Percentiles rank a stretch among this genome's conserved stretches.
Evolutionary conservation across 2,888 invertebrate species (phyloP).

Genomic region (Leucania comma): DNA sequence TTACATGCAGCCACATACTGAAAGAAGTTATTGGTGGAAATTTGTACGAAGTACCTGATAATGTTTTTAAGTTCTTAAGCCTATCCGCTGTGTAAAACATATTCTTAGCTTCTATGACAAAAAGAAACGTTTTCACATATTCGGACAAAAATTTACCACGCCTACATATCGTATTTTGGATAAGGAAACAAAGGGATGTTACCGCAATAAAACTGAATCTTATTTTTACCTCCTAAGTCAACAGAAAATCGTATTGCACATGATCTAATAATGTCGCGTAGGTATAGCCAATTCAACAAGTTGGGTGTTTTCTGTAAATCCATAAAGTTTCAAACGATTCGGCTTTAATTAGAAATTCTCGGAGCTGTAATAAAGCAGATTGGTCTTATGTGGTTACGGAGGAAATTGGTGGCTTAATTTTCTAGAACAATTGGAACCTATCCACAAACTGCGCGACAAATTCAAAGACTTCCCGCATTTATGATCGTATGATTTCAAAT

Average conservation of each 20-base stretch:
- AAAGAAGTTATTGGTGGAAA: not conserved
- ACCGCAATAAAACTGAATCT: constrained; percentile 2
- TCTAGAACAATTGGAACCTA: constrained; percentile 40
- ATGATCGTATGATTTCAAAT: constrained; percentile 15
- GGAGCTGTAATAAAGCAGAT: constrained; percentile 54
- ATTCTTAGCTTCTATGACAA: not conserved
- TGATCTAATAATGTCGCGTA: constrained; percentile 31
- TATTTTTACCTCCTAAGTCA: constrained; percentile 11
- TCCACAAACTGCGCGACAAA: constrained; percentile 8
- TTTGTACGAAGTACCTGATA: not conserved
- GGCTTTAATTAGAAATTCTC: constrained; percentile 58
- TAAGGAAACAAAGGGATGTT: not conserved
- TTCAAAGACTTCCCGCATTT: constrained; percentile 12
- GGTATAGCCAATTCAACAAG: constrained; percentile 29
- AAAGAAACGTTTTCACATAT: not conserved
- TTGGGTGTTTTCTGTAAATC: constrained; percentile 53
- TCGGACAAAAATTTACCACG: not conserved
- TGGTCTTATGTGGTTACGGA: constrained; percentile 50
- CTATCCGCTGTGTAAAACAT: not conserved
- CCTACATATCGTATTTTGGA: not conserved
- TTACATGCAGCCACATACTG: not conserved
- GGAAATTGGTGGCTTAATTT: constrained; percentile 47
- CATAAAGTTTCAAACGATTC: constrained; percentile 53
- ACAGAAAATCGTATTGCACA: constrained; percentile 34
- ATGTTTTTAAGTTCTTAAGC: not conserved